Base-by-base conservation (phyloP, 2,888 invertebrate genomes). In the Meganola albula region DNA sequence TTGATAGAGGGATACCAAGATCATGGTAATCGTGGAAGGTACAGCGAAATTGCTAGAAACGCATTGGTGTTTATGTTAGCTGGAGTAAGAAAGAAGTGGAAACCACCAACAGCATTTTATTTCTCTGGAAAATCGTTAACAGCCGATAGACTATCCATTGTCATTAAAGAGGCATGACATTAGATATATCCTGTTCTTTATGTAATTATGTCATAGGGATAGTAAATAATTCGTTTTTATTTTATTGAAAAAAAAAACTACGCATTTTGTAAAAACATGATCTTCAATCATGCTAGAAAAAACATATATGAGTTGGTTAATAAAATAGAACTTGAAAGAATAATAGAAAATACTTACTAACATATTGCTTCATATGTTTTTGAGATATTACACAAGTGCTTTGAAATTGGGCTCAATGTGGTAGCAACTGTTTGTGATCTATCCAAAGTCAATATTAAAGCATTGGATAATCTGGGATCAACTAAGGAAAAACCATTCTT, bases 11-110 rank as follows among this genome's bases (percentile, higher is more conserved):
- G 32, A 8, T 37, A 21, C 14, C 31, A 37, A 22, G 37, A 37
- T 8, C 37, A 37, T 32, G 37, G 21, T 16, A 24, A 20, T 10
- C 37, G 32, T 7, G 37, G 37, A 7, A 27, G 37, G 25, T 10
- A 13, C 1, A 2, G 12, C 5, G 20, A 24, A 11, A 10, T 31
- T 18, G 36, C 36, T 1, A 13, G 23, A 8, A 9, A 36, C 14
- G 31, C 36, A 2, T 21, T 36, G 10, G 20, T 27, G n/a, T 36
- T 36, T 31, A 36, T 36, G 28, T 7, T 20, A 2, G 10, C 13
- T 27, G 36, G 36, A 3, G 10, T 36, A 2, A 31, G 36, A 13
- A 36, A 31, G 12, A 24, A 24, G n/a, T 24, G 22, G 24, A 36
- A 26, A 12, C 28, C 24, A 13, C 34, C 28, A 4, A 20, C 25